Conservation (phyloP, 2,113 vertebrate genomes). For the Anoplopoma fimbria region DNA sequence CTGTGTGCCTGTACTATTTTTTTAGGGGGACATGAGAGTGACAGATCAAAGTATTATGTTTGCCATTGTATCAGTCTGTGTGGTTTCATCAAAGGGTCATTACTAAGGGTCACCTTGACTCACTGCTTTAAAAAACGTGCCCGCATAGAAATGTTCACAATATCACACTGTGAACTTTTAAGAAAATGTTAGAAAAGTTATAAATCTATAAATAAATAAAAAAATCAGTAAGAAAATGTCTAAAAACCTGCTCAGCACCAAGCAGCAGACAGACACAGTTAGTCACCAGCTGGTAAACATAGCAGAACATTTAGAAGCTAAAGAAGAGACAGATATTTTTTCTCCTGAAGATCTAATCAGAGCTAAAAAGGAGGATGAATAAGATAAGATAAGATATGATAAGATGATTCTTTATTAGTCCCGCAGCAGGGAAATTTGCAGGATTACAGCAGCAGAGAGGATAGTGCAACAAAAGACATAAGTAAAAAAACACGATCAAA, state of each 20-base stretch:
- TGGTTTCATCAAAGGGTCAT: neutral
- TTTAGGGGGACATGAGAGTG: neutral
- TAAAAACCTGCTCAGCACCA: neutral
- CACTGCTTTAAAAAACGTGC: constrained; percentile 4
- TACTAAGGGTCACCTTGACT: neutral
- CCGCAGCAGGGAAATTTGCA: no score
- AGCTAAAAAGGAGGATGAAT: neutral
- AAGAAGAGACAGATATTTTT: neutral
- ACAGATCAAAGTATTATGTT: neutral
- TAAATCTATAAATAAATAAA: neutral
- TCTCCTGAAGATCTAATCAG: neutral
- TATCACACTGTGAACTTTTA: neutral
- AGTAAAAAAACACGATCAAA: no score
- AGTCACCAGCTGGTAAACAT: neutral
- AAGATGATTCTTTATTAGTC: no score
- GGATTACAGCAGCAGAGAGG: no score
- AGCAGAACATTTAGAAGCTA: neutral
- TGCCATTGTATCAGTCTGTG: neutral
- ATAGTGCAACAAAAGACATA: no score
- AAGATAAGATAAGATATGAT: no score
- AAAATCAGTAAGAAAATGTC: neutral
- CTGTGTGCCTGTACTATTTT: neutral
- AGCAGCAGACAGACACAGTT: neutral
- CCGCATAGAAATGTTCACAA: neutral
- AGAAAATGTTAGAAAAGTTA: neutral